A percentile compares a stretch with the other conserved stretches of the same genome.
These are phyloP conservation scores for Micromys minutus DNA, from an alignment of 2,113 vertebrate species.

Conservation along the genomic window DNA sequence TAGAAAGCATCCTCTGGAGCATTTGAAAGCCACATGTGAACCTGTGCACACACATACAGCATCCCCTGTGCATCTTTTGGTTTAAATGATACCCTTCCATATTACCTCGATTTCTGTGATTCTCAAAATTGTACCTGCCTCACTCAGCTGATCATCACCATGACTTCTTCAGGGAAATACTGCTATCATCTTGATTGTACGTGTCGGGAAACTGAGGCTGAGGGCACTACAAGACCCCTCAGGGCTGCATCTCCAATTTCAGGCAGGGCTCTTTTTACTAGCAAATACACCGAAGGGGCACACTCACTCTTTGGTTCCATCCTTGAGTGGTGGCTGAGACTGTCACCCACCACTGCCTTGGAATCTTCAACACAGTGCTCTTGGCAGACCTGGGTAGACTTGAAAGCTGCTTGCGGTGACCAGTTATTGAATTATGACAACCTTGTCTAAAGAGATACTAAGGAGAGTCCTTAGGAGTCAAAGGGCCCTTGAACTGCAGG, in stretches of 20 bases:
- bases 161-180: background rate
- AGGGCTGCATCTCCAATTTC: background rate
- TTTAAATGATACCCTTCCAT: background rate
- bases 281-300: background rate
- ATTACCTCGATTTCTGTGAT: background rate
- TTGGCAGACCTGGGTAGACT: background rate
- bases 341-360: background rate
- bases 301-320: background rate
- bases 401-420: background rate
- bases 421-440: background rate
- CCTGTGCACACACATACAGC: background rate
- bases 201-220: background rate
- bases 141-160: background rate
- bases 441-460: background rate
- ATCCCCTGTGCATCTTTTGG: too few species aligned
- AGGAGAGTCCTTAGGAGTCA: conserved; percentile 13
- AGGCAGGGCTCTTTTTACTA: background rate
- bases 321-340: background rate
- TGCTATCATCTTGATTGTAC: background rate
- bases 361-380: background rate
- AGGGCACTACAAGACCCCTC: background rate
- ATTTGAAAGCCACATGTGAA: background rate
- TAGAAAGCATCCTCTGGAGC: background rate
- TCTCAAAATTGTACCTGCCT: background rate
- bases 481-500: conserved; percentile 79